These are phyloP conservation scores for Pseudoips prasinana DNA, from an alignment of 2,888 invertebrate species.

Conservation along the genomic window DNA sequence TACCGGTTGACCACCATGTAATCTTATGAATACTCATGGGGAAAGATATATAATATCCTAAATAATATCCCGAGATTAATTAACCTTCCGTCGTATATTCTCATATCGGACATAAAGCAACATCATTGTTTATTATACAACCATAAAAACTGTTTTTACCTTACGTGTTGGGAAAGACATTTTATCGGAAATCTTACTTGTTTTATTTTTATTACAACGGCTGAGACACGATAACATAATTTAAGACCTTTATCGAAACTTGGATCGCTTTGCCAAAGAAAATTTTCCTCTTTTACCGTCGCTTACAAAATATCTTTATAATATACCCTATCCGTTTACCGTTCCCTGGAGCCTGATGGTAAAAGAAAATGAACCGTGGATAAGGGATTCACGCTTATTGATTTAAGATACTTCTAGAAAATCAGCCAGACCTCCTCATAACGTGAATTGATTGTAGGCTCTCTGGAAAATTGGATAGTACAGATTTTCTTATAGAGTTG, in stretches of 20 bases:
- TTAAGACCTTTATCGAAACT: slow-evolving; percentile 55
- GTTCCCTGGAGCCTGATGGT: slow-evolving; percentile 52
- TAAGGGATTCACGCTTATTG: slow-evolving; percentile 45
- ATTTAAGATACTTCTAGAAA: slow-evolving; percentile 34
- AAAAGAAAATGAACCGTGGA: slow-evolving; percentile 57
- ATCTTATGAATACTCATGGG: no score
- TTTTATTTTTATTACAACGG: slow-evolving; percentile 49
- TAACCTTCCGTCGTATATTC: no score
- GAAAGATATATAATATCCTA: no score
- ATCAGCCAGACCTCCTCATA: not conserved
- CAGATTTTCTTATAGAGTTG: no score
- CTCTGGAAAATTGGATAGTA: not conserved
- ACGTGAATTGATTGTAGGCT: slow-evolving; percentile 10
- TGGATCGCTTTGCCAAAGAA: slow-evolving; percentile 42
- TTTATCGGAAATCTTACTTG: slow-evolving; percentile 34
- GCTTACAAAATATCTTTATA: slow-evolving; percentile 48
- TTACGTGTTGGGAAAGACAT: slow-evolving; percentile 29
- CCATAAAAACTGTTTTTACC: slow-evolving; percentile 28
- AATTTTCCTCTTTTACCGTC: slow-evolving; percentile 35
- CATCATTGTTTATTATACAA: slow-evolving; percentile 12
- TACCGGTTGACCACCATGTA: no score
- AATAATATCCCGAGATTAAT: no score
- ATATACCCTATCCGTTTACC: slow-evolving; percentile 49
- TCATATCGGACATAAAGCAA: slow-evolving; percentile 6
- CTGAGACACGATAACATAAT: slow-evolving; percentile 55